A percentile compares a stretch with the other conserved stretches of the same genome.
phyloP scores from a whole-genome alignment of 2,888 invertebrate genomes.

The Bellardia pandia region DNA sequence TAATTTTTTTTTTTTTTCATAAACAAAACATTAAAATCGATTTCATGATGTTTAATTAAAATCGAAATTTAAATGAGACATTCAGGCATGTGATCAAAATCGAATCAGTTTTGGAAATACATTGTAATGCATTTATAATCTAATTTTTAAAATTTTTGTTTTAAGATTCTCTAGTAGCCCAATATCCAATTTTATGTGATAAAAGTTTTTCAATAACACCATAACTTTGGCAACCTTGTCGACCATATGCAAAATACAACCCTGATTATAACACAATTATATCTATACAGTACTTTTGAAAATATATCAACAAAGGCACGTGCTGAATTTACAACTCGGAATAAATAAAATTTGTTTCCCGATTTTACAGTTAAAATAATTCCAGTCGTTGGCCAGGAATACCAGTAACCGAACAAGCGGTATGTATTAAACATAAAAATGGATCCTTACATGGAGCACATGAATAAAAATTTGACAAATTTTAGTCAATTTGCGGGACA shows the following conservation, averaged over 20 bases:
- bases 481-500: slow-evolving; percentile 34
- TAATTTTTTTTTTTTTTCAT: no score
- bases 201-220: no score
- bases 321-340: slow-evolving; percentile 42
- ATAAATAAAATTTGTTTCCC: not conserved
- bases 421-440: slow-evolving; percentile 53
- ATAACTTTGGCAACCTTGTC: not conserved
- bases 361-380: slow-evolving; percentile 54
- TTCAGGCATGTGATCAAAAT: no score
- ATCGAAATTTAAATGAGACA: no score
- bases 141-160: no score
- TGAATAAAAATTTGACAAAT: slow-evolving; percentile 42
- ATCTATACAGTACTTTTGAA: slow-evolving; percentile 42
- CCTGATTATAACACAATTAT: not conserved
- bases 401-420: not conserved
- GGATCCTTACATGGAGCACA: slow-evolving; percentile 30
- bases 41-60: no score
- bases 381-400: not conserved
- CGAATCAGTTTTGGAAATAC: no score
- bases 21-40: no score
- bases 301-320: slow-evolving; percentile 57
- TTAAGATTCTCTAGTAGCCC: no score
- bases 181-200: no score
- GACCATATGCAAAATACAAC: not conserved
- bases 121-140: no score